These are phyloP conservation scores for Petrocephalus schoutedeni DNA, from an alignment of 2,797 vertebrate species.

Conservation along the genomic window DNA sequence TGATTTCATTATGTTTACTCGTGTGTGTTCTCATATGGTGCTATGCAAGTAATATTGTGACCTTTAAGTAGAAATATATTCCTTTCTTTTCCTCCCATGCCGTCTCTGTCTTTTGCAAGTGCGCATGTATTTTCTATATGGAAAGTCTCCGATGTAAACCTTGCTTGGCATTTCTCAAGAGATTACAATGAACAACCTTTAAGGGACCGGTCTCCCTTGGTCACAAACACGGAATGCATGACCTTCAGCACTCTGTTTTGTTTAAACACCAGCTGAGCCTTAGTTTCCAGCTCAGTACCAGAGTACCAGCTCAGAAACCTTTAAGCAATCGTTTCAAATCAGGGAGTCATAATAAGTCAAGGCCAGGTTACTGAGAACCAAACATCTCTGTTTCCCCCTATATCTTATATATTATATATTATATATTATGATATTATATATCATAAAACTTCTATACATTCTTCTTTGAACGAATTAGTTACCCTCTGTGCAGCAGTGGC, in stretches of 20 bases:
- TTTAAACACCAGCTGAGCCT: background rate
- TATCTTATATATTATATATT: too few relatives aligned
- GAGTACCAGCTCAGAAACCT: background rate
- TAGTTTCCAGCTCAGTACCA: background rate
- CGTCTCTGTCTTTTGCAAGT: background rate
- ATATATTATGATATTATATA: too few relatives aligned
- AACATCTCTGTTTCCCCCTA: background rate
- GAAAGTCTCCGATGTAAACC: background rate
- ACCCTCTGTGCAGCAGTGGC: background rate
- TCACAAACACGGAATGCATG: constrained; percentile 13
- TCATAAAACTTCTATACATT: background rate
- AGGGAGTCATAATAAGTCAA: background rate
- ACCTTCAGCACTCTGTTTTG: constrained; percentile 20
- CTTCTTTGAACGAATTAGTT: background rate
- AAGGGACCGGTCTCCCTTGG: background rate
- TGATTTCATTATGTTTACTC: background rate
- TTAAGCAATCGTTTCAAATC: background rate
- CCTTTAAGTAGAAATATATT: background rate
- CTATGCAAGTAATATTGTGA: background rate
- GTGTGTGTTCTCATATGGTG: background rate
- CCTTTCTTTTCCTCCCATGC: background rate
- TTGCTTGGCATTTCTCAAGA: background rate
- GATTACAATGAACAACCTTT: background rate
- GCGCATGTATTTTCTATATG: background rate
- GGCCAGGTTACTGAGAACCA: background rate